A percentile compares a stretch with the other conserved stretches of the same genome.
Conservation (phyloP, 2,113 vertebrate genomes). For the Macquaria australasica region DNA sequence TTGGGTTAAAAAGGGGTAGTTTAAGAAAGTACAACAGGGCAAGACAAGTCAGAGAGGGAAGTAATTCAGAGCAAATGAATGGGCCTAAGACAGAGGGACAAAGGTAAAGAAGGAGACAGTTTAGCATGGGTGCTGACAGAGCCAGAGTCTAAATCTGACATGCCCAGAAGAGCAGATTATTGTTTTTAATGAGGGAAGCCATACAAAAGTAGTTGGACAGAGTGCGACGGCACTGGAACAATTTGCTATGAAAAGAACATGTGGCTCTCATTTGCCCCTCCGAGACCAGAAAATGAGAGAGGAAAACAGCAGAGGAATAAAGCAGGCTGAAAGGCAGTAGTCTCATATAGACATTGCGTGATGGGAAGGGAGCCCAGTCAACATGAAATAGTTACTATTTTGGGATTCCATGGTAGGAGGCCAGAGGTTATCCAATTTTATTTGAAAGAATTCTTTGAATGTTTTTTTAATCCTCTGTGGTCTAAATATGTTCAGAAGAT, state of each 20-base stretch:
- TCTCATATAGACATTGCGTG: constrained; percentile 49
- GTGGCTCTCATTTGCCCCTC: constrained; percentile 68
- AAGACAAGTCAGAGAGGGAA: background rate
- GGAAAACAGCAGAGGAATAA: constrained; percentile 55
- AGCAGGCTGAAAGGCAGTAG: constrained; percentile 43
- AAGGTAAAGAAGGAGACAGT: background rate
- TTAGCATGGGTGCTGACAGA: constrained; percentile 2
- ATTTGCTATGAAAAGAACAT: constrained; percentile 72
- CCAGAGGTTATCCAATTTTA: constrained; percentile 52
- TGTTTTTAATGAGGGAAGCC: constrained; percentile 52
- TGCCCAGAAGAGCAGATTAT: constrained; percentile 53
- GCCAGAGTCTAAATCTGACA: constrained; percentile 38
- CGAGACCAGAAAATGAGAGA: constrained; percentile 66
- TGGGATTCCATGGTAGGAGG: constrained; percentile 30
- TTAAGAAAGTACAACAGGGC: background rate
- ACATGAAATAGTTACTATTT: constrained; percentile 63
- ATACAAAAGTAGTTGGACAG: constrained; percentile 51
- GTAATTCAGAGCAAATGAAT: constrained; percentile 4
- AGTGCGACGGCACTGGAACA: constrained; percentile 61
- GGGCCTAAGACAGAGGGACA: background rate
- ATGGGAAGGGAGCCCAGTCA: constrained; percentile 49
- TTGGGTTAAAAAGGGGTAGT: background rate
- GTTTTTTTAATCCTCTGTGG: constrained; percentile 8
- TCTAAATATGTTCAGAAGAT: constrained; percentile 31
- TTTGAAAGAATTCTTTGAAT: constrained; percentile 49